phyloP scores from a whole-genome alignment of 2,888 invertebrate genomes.

The Spilarctia lutea region DNA sequence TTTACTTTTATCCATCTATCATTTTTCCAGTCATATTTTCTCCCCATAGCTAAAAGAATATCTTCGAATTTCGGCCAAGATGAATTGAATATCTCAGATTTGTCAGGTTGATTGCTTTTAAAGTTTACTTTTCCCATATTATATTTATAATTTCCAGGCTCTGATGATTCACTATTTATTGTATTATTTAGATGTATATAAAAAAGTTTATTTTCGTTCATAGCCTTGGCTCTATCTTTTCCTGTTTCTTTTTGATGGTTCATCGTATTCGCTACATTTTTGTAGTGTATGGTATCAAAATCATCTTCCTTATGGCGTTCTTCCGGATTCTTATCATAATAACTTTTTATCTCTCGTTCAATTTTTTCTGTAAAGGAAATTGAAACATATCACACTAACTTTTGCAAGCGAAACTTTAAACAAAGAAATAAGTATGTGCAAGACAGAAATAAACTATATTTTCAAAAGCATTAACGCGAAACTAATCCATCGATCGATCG shows the following conservation, averaged over 20 bases:
- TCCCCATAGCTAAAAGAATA: slow-evolving; percentile 74
- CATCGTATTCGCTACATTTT: slow-evolving; percentile 57
- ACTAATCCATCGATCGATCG: not conserved
- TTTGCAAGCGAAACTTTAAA: slow-evolving; percentile 38
- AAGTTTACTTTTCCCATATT: slow-evolving; percentile 25
- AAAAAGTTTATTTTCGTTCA: slow-evolving; percentile 44
- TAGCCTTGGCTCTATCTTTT: slow-evolving; percentile 46
- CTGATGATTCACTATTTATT: slow-evolving; percentile 31
- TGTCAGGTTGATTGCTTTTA: slow-evolving; percentile 31
- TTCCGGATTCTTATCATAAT: slow-evolving; percentile 74
- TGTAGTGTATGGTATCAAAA: slow-evolving; percentile 60
- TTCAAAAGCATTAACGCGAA: too few relatives aligned
- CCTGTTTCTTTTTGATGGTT: slow-evolving; percentile 52
- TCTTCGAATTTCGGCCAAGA: slow-evolving; percentile 81
- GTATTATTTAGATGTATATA: slow-evolving; percentile 32
- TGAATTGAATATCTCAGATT: slow-evolving; percentile 30
- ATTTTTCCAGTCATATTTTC: slow-evolving; percentile 82
- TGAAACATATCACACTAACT: slow-evolving; percentile 49
- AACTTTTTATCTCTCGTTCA: slow-evolving; percentile 73
- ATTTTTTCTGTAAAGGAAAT: slow-evolving; percentile 74
- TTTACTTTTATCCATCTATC: slow-evolving; percentile 82
- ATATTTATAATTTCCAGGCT: slow-evolving; percentile 21
- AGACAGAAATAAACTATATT: slow-evolving; percentile 24
- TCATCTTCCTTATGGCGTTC: slow-evolving; percentile 61
- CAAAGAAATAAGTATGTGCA: slow-evolving; percentile 30